Percentiles rank a stretch among this genome's conserved stretches.
Evolutionary conservation across 2,113 vertebrate genomes (phyloP).

Genomic region (Caranx ignobilis): DNA sequence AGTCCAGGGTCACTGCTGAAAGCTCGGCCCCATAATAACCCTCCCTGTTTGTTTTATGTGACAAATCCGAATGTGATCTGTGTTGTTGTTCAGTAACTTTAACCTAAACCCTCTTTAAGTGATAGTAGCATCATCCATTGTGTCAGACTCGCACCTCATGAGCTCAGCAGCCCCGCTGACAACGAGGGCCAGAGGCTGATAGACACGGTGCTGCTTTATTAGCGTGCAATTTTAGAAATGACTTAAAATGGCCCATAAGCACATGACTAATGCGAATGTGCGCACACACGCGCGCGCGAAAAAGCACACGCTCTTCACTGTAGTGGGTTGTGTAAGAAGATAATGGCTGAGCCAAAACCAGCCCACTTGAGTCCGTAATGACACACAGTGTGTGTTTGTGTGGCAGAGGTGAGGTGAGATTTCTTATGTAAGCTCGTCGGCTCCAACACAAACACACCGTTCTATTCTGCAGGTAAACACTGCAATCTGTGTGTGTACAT

Average conservation of each 20-base stretch:
- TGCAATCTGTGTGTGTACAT: too few species aligned
- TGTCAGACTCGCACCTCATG: constrained; percentile 1
- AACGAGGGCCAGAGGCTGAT: constrained; percentile 19
- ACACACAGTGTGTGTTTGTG: constrained; percentile 39
- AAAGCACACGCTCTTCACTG: constrained; percentile 43
- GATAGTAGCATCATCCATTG: not conserved
- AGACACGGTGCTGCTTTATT: constrained; percentile 21
- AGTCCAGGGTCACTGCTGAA: not conserved
- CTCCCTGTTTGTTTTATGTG: too few species aligned
- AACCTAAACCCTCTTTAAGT: not conserved
- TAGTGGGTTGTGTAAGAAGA: constrained; percentile 76
- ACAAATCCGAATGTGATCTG: too few species aligned
- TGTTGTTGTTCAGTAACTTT: too few species aligned
- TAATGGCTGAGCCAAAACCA: constrained; percentile 73
- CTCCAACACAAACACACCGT: constrained; percentile 26
- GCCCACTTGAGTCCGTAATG: constrained; percentile 65
- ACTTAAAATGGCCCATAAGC: constrained; percentile 54
- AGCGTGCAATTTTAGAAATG: constrained; percentile 50
- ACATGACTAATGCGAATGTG: constrained; percentile 43
- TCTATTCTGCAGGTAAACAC: not conserved
- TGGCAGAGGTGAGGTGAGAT: constrained; percentile 45
- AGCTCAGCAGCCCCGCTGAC: constrained; percentile 20
- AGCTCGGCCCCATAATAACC: not conserved
- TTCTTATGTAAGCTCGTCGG: constrained; percentile 47
- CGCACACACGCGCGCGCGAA: constrained; percentile 1